phyloP scores from a whole-genome alignment of 2,113 vertebrate species.

The Entelurus aequoreus region DNA sequence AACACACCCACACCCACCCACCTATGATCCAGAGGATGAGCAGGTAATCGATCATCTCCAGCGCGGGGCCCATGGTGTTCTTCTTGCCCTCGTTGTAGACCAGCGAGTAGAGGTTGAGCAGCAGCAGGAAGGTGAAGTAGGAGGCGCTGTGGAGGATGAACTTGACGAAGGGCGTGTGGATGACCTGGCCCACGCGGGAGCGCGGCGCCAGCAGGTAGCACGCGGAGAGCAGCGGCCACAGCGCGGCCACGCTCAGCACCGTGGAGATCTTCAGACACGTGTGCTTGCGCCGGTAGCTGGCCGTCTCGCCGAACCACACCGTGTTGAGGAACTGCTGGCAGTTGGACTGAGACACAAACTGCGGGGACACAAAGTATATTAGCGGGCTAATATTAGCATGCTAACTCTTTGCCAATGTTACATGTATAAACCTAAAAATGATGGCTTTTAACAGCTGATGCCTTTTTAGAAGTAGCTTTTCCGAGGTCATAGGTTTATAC shows the following conservation, averaged over 20 bases:
- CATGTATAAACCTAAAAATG: no score
- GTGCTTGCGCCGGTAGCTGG: constrained; percentile 95
- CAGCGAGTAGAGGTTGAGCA: constrained; percentile 96
- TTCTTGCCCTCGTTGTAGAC: constrained; percentile 95
- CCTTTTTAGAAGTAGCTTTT: no score
- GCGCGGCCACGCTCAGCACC: constrained; percentile 85
- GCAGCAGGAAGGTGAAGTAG: constrained; percentile 92
- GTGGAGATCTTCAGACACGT: constrained; percentile 94
- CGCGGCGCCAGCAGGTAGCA: constrained; percentile 95
- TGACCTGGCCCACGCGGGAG: constrained; percentile 91
- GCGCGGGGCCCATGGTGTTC: constrained; percentile 91
- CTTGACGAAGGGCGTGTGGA: constrained; percentile 97
- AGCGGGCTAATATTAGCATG: no score
- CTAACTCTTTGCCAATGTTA: no score
- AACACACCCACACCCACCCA: not conserved
- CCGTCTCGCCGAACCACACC: constrained; percentile 97
- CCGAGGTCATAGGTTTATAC: no score
- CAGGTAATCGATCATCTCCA: constrained; percentile 93
- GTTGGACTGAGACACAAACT: constrained; percentile 98
- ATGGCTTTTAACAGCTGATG: no score
- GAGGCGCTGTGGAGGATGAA: constrained; percentile 98
- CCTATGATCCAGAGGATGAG: constrained; percentile 97
- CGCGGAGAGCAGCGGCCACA: constrained; percentile 91
- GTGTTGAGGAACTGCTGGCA: constrained; percentile 99
- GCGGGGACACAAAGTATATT: not conserved